Base-by-base conservation (phyloP, 30 jellyfish, hydroid and myxozoan genomes). In the Rhopilema esculentum region DNA sequence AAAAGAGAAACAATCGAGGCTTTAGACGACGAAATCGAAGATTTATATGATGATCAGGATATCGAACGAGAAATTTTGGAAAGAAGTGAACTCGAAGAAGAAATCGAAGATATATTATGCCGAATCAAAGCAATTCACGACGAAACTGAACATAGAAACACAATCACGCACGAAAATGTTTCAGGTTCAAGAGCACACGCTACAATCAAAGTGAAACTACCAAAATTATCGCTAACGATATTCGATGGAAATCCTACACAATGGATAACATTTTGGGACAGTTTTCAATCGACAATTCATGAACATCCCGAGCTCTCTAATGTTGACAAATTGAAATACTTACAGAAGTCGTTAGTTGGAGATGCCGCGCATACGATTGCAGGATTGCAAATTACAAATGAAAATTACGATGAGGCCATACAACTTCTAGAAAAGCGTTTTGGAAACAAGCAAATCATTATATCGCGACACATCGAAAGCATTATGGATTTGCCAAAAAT, bases 201-300 rank as follows among this genome's bases (percentile, higher is more conserved):
- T 7, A 8, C 21, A 8, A 63, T 51, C 4, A 74, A 77, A 21
- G 77, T 61, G 27, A 49, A 77, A 77, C 65, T 77, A 1, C 88
- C 77, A 26, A 77, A 77, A 27, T 29, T 77, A 24, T 61, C 88
- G 19, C 77, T 77, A 1, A 49, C 88, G 24, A 61, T 29, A 1
- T 77, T 77, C 25, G 31, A 50, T 52, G 88, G 88, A 51, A 31
- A 77, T 77, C 76, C 88, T 12, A 77, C 88, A 77, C 63, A 50
- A 18, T 77, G 88, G 61, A 63, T 77, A 28, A 49, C 88, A 49
- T 77, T 77, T 27, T 77, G 77, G 62, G 88, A 77, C 77, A 77
- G 88, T 49, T 77, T 77, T 31, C 7, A 24, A 16, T 49, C 88
- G 16, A 77, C 88, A n/a, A 77, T 77, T 49, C 64, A 51, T 28